phyloP scores from a whole-genome alignment of 2,113 vertebrate genomes.

The Poeciliopsis retropinna region DNA sequence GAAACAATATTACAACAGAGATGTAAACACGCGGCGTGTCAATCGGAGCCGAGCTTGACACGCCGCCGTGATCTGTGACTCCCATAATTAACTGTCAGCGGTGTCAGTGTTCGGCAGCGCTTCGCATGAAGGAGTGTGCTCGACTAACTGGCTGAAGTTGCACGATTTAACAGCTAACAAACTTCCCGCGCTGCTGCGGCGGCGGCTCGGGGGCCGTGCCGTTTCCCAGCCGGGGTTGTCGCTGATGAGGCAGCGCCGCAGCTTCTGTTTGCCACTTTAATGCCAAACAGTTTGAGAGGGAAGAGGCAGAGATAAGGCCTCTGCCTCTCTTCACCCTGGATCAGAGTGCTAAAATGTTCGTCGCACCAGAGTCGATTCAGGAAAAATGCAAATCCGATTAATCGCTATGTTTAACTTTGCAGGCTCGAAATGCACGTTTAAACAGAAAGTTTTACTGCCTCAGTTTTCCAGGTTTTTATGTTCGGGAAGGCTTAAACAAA shows the following conservation, averaged over 20 bases:
- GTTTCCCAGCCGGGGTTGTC: constrained; percentile 33
- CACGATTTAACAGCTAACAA: constrained; percentile 62
- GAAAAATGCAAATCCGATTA: too few species aligned
- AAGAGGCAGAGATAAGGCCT: background rate
- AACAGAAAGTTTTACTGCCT: too few species aligned
- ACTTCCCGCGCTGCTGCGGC: constrained; percentile 37
- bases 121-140: constrained; percentile 71
- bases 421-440: too few species aligned
- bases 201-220: constrained; percentile 45
- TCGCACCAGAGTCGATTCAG: too few species aligned
- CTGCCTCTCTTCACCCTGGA: too few species aligned
- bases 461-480: too few species aligned
- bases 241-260: constrained; percentile 30
- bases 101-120: constrained; percentile 59
- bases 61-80: constrained; percentile 75
- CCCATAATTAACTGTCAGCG: constrained; percentile 81
- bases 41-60: constrained; percentile 70
- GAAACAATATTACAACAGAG: constrained; percentile 74
- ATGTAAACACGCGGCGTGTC: constrained; percentile 71
- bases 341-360: too few species aligned
- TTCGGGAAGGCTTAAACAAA: too few species aligned
- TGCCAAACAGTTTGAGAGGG: constrained; percentile 19
- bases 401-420: too few species aligned
- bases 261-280: constrained; percentile 27
- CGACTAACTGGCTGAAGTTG: constrained; percentile 73